Percentiles rank a stretch among this genome's conserved stretches.
Conservation (phyloP, 2,888 invertebrate genomes). For the Melinopterus prodromus region DNA sequence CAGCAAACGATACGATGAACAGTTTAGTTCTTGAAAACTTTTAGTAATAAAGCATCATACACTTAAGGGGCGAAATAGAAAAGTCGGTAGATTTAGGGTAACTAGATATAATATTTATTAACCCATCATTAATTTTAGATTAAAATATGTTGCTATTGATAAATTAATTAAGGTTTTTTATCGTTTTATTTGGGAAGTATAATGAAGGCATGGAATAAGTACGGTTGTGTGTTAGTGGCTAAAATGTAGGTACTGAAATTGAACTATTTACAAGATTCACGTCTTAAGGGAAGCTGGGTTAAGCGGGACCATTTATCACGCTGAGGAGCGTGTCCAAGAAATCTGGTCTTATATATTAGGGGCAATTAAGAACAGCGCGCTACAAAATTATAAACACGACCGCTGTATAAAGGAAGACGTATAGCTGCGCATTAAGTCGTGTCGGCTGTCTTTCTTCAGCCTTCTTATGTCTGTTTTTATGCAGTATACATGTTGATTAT, state of each 20-base stretch:
- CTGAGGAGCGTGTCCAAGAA: not conserved
- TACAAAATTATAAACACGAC: not conserved
- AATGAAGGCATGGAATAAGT: too few relatives aligned
- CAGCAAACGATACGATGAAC: not conserved
- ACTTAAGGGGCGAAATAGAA: too few relatives aligned
- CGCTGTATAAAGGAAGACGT: not conserved
- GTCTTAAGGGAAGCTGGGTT: not conserved
- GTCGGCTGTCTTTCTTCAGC: not conserved
- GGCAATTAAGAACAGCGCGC: not conserved
- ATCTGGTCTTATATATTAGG: not conserved
- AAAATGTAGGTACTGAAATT: not conserved
- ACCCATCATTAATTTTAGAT: too few relatives aligned
- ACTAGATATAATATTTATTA: too few relatives aligned
- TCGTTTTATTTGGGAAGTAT: not conserved
- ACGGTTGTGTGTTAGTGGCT: not conserved
- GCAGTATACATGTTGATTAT: not conserved
- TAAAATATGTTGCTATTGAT: too few relatives aligned
- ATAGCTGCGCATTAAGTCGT: not conserved
- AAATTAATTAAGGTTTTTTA: not conserved
- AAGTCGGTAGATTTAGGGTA: too few relatives aligned
- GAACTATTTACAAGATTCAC: not conserved
- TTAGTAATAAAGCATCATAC: not conserved
- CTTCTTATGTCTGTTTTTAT: not conserved
- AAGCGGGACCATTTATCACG: not conserved
- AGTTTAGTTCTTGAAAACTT: not conserved